Evolutionary conservation across 2,113 vertebrate genomes (phyloP).

Genomic region (Setophaga petechia): DNA sequence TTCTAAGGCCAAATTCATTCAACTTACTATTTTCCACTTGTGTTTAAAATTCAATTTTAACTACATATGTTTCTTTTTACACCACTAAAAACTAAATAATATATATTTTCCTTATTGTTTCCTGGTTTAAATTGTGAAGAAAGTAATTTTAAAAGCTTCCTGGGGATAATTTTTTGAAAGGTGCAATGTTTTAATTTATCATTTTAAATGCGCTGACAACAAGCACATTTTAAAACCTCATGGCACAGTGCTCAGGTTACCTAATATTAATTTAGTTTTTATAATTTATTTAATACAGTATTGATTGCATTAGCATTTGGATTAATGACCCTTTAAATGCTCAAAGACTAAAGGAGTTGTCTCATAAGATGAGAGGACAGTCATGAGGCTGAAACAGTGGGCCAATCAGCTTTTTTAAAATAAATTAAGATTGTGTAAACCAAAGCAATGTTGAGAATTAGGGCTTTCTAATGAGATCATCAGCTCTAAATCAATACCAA

Average conservation of each 20-base stretch:
- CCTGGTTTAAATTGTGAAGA: slow-evolving; percentile 12
- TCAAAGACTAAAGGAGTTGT: slow-evolving; percentile 42
- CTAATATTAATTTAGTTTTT: slow-evolving; percentile 76
- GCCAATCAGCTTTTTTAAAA: slow-evolving; percentile 58
- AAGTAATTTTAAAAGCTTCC: slow-evolving; percentile 19
- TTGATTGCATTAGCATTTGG: slow-evolving; percentile 75
- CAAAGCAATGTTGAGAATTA: slow-evolving; percentile 42
- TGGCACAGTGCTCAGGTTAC: slow-evolving; percentile 41
- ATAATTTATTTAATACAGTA: slow-evolving; percentile 73
- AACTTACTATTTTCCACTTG: not conserved
- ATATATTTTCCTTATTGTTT: not conserved
- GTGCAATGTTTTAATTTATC: slow-evolving; percentile 28
- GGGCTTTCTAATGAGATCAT: slow-evolving; percentile 52
- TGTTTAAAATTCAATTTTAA: not conserved
- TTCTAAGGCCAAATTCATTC: not conserved
- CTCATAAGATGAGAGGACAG: slow-evolving; percentile 6
- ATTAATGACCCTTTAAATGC: slow-evolving; percentile 74
- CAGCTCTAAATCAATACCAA: slow-evolving; percentile 36
- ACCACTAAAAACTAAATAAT: slow-evolving; percentile 1
- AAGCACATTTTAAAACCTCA: slow-evolving; percentile 47
- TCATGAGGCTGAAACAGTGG: slow-evolving; percentile 34
- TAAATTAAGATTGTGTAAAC: slow-evolving; percentile 43
- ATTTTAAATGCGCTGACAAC: slow-evolving; percentile 51
- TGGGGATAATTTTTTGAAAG: slow-evolving; percentile 12
- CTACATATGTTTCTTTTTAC: fast-evolving